Conservation (phyloP, 2,797 vertebrate genomes). For the Antrozous pallidus region DNA sequence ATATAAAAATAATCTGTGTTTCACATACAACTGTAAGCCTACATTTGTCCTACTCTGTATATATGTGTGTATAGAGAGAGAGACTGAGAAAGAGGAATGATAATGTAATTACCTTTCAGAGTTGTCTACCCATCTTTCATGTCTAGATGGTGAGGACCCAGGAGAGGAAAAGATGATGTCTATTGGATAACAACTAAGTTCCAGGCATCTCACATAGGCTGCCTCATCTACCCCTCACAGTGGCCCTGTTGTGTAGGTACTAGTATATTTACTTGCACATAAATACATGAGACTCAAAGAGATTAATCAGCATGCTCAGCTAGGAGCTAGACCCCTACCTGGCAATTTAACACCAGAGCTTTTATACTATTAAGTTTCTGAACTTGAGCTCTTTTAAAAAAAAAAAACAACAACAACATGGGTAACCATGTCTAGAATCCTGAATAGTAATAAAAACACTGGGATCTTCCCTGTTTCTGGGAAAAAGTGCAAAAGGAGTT, state of each 20-base stretch:
- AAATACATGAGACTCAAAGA: background rate
- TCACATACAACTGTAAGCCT: background rate
- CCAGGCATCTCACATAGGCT: background rate
- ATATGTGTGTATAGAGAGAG: background rate
- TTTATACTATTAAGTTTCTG: background rate
- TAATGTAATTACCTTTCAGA: background rate
- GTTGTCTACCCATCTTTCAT: background rate
- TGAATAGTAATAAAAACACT: background rate
- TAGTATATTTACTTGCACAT: background rate
- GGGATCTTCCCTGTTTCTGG: background rate
- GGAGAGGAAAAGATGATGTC: background rate
- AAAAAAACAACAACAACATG: background rate
- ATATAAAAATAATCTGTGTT: no score
- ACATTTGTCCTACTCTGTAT: background rate
- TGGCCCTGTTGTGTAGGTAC: no score
- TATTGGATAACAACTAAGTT: background rate
- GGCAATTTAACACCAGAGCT: background rate
- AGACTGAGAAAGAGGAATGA: background rate
- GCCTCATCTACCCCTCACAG: background rate
- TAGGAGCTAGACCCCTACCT: background rate
- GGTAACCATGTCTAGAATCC: background rate
- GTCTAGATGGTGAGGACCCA: background rate
- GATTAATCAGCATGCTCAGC: background rate
- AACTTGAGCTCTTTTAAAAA: background rate
- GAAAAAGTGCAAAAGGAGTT: accelerated